Percentiles rank a stretch among this genome's conserved stretches.
These are phyloP conservation scores for Dromiciops gliroides DNA, from an alignment of 2,113 vertebrate genomes.

Conservation along the genomic window DNA sequence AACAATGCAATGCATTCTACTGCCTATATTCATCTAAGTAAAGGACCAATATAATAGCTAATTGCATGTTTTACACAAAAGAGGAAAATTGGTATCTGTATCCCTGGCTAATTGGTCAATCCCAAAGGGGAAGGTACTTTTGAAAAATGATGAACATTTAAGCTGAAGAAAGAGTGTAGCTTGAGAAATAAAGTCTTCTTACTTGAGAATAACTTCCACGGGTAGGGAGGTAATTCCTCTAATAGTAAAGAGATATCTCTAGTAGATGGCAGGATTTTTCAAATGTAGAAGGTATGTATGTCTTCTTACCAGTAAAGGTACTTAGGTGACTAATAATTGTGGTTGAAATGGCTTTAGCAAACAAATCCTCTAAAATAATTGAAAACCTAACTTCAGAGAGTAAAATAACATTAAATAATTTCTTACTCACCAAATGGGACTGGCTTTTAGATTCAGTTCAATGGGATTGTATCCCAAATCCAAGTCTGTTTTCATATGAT, in stretches of 20 bases:
- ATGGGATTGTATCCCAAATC: background rate
- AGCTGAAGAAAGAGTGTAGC: background rate
- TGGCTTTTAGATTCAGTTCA: background rate
- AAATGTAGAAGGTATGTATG: background rate
- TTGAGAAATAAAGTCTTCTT: background rate
- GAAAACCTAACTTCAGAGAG: background rate
- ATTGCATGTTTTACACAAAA: conserved; percentile 28
- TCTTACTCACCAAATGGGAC: background rate
- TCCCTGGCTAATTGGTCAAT: background rate
- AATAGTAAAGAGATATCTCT: background rate
- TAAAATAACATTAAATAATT: conserved; percentile 10
- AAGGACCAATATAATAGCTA: background rate
- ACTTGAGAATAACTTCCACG: background rate
- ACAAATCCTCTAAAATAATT: background rate
- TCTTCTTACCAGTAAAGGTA: background rate
- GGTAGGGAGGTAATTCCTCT: background rate
- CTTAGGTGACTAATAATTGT: background rate
- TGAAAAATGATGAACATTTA: conserved; percentile 30
- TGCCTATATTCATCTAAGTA: background rate
- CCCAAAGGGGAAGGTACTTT: background rate
- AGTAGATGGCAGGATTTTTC: background rate
- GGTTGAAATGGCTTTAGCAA: background rate
- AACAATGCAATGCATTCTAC: background rate
- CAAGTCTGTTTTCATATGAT: background rate
- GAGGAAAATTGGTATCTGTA: background rate